Base-by-base conservation (phyloP, 2,888 invertebrate genomes). In the Strigamia crassipes region DNA sequence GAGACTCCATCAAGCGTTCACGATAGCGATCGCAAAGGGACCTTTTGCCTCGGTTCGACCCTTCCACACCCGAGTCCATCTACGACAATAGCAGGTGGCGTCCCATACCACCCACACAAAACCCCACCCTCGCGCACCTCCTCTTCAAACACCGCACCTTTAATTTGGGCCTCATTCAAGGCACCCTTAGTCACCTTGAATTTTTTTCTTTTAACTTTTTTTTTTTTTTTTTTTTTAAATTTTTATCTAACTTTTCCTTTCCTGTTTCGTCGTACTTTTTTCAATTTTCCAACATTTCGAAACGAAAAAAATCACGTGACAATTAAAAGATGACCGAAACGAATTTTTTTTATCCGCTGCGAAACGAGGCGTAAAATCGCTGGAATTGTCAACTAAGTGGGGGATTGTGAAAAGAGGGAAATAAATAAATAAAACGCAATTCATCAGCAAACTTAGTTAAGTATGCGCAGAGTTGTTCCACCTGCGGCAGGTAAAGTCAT, bases 361-460 rank as follows among this genome's bases (percentile, higher is more conserved):
- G 27, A n/a, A 61, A 61, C 61, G 23, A 61, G 21, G 61, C 61
- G 61, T 18, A 21, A 61, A 61, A 61, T 61, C 21, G 21, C 6
- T 38, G 10, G 23, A 23, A 61, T 61, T 61, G 61, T n/a, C 61
- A 61, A 18, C 23, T 38, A 38, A 38, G 23, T 10, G 61, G 23
- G 18, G 18, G 18, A 12, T 61, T 61, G 18, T 61, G 3, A 18
- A 23, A 61, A 61, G 18, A 61, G 61, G 23, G 21, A 73, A 31
- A 31, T 23, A 31, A 73, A 31, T 31, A 73, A 73, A 73, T 31
- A 73, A 73, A 73, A 27, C 27, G 73, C 73, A 73, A 73, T 73
- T 73, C 73, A 73, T 73, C 73, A 73, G 73, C n/a, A 73, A 73
- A 73, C 73, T 12, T 73, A 73, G 73, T 73, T 73, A 73, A 73